A percentile compares a stretch with the other conserved stretches of the same genome.
Evolutionary conservation across 2,113 vertebrate species (phyloP).

Genomic region (Scomber colias): DNA sequence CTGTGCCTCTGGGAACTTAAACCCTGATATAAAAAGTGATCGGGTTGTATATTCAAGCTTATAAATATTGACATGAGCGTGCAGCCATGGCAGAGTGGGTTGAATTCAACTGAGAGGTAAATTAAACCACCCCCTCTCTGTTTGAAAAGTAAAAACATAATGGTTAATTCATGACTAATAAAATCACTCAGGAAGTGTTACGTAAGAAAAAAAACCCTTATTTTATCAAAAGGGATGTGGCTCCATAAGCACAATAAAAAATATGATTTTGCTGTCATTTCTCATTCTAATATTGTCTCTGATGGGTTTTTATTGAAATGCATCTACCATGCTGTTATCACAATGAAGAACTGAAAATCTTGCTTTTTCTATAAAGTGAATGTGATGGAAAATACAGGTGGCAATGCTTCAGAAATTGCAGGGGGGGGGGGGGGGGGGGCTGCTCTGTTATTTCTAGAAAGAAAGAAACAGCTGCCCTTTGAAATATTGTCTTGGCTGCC

Average conservation of each 20-base stretch:
- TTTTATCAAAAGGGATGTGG: constrained; percentile 1
- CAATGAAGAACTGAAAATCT: not conserved
- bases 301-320: not conserved
- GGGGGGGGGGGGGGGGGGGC: not conserved
- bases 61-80: constrained; percentile 18
- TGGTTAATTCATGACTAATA: constrained; percentile 5
- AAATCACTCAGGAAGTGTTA: not conserved
- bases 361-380: not conserved
- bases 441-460: not conserved
- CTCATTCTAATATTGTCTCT: not conserved
- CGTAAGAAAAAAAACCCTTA: not conserved
- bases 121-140: constrained; percentile 6
- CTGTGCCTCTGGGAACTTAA: not conserved
- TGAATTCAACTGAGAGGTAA: not conserved
- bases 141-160: constrained; percentile 15
- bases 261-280: constrained; percentile 4
- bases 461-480: not conserved
- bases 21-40: not conserved
- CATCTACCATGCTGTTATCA: not conserved
- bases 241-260: constrained; percentile 3
- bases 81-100: not conserved
- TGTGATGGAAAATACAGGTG: not conserved
- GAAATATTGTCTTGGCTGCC: not conserved
- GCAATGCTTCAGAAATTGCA: not conserved
- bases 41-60: not conserved